These are phyloP conservation scores for Drosophila murphyi DNA, from an alignment of 1,140 invertebrate genomes.

Conservation along the genomic window DNA sequence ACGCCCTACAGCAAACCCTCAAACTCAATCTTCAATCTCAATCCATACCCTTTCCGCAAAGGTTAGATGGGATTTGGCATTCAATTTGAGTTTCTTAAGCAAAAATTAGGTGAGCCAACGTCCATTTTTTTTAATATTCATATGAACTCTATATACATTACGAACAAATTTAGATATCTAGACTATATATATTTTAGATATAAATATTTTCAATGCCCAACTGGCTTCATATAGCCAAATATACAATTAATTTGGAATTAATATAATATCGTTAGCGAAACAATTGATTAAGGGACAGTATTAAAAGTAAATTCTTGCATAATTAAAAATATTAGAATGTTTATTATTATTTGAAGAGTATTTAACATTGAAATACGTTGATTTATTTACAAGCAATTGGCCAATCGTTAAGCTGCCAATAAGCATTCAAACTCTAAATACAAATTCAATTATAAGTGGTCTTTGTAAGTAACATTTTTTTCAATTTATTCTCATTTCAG, in stretches of 20 bases:
- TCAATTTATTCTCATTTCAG: conserved; percentile 87
- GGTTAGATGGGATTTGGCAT: not conserved
- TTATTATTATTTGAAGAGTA: not conserved
- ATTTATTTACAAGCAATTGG: not conserved
- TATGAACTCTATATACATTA: too few species aligned
- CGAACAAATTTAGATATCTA: too few species aligned
- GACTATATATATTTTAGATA: too few species aligned
- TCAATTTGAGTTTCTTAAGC: not conserved
- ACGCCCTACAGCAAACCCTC: conserved; percentile 1
- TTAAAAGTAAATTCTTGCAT: too few species aligned
- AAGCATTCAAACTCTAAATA: conserved; percentile 24
- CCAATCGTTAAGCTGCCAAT: conserved; percentile 9
- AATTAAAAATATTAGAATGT: too few species aligned
- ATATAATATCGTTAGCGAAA: too few species aligned
- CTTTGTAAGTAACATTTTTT: conserved; percentile 45
- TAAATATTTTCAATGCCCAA: too few species aligned
- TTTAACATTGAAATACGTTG: not conserved
- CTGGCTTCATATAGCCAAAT: too few species aligned
- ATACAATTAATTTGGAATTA: too few species aligned
- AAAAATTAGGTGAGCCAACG: too few species aligned
- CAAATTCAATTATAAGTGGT: conserved; percentile 31
- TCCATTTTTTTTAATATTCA: too few species aligned
- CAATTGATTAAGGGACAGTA: too few species aligned
- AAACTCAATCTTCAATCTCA: not conserved
- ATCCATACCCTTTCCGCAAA: not conserved